Evolutionary conservation across 2,888 invertebrate species (phyloP), one percentile per base, ranked within the genome.

Genomic region (Eugnorisma glareosa): DNA sequence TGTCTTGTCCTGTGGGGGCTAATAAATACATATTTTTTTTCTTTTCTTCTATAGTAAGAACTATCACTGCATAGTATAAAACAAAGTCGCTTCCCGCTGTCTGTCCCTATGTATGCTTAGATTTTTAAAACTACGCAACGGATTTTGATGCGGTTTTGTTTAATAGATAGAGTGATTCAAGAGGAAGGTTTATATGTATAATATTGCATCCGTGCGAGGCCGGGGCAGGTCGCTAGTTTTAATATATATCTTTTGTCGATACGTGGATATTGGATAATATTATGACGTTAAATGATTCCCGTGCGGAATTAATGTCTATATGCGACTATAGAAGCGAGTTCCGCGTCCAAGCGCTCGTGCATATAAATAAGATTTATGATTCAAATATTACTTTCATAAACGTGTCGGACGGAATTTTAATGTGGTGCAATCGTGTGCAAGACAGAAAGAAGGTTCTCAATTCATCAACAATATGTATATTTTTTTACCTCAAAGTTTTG

Each of bases 271-370:
- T 57, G 57, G 31, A 63, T 24, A 10, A 15, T 73, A 35, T 43
- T 35, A 31, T 75, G 43, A 75, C 28, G 35, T 37, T 54, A 66
- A 31, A 18, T 13, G 35, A 64, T 54, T 45, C 10, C 51, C 7
- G 45, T 57, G 13, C 45, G 6, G 15, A 75, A 48, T 31, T 10
- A 76, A 64, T 75, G 75, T 74, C 43, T 51, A 35, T 35, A 57
- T 48, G 48, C 28, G 24, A 15, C 31, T 37, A 61, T 48, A 37
- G 18, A 71, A 45, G 24, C 28, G 1, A 64, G 51, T 63, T 75
- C 51, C 75, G 75, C 43, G 18, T 28, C 11, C n/a, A 13, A 35
- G 11, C 51, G n/a, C 45, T 57, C 76, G 24, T 45, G 54, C 54
- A 57, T 75, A 43, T 31, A 45, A 37, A 43, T 31, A 45, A 37